These are phyloP conservation scores for Hydrozoanthus gracilis DNA, from an alignment of 92 coral and sea anemone genomes.

Conservation along the genomic window DNA sequence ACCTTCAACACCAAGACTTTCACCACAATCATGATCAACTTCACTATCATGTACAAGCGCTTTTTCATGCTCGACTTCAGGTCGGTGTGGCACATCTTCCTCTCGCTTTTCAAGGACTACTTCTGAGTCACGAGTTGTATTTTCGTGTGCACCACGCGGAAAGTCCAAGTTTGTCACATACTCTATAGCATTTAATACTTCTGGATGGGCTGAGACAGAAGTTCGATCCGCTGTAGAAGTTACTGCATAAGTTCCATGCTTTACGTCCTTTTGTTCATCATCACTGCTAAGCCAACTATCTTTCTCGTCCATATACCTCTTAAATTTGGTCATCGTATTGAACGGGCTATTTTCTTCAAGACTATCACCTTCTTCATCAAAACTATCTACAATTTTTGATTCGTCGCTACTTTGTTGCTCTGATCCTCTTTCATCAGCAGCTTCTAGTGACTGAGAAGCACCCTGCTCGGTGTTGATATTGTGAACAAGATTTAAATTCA, in stretches of 20 bases:
- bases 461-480: neutral
- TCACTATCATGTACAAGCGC: neutral
- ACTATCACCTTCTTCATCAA: conserved; percentile 43
- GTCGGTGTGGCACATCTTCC: neutral
- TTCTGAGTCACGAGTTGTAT: neutral
- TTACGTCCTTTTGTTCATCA: conserved; percentile 58
- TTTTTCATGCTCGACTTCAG: neutral
- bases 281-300: conserved; percentile 89
- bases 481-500: neutral
- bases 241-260: conserved; percentile 26
- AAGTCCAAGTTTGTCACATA: conserved; percentile 31
- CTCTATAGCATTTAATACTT: conserved; percentile 37
- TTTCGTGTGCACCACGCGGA: conserved; percentile 3
- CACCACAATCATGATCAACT: neutral
- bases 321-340: conserved; percentile 29
- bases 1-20: neutral
- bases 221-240: neutral
- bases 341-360: conserved; percentile 35
- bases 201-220: conserved; percentile 31
- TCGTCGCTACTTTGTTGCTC: neutral
- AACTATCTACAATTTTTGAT: neutral
- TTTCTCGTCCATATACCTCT: conserved; percentile 64
- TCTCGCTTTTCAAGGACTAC: neutral
- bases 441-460: neutral
- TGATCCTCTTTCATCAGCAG: neutral